Evolutionary conservation across 2,797 vertebrate genomes (phyloP), one percentile per base, ranked within the genome.

Genomic region (Tragopan temminckii): DNA sequence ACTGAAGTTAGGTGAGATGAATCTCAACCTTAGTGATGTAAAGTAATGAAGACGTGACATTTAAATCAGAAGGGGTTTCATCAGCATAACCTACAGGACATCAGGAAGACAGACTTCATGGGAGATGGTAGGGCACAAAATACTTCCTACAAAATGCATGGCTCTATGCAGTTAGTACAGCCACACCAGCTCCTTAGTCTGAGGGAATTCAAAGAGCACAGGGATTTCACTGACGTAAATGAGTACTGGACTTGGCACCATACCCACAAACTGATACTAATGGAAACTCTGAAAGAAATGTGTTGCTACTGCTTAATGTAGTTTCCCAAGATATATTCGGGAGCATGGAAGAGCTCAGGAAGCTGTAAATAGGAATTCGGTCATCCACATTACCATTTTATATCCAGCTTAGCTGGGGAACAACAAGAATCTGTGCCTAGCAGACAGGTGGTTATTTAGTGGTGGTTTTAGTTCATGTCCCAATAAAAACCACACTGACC

Each of bases 221-320:
- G 40, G 25, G 52, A 63, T 59, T 48, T 52, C 78, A 38, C 68
- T 68, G 86, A 67, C 27, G 0, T 3, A 52, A 85, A 11, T 8
- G 43, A 82, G 38, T 82, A 76, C 46, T 21, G 69, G 35, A 24
- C 62, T 61, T 75, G 48, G 84, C 71, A 82, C 12, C 11, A 40
- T 87, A 61, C 82, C 59, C 71, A 67, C 0, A 0, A 67, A 5
- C 46, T 67, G 80, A 66, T 23, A n/a, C 42, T 71, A 85, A 35
- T 46, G 72, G 81, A 87, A 94, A 89, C 36, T 89, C 88, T 92
- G 87, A 89, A 50, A 29, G 45, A 70, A 63, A 9, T 12, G 45
- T 3, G 16, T 50, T 79, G n/a, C 61, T 68, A 43, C 61, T 68
- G 63, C 53, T 50, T 36, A 27, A 16, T 23, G 64, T 46, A 43